Evolutionary conservation across 2,888 invertebrate genomes (phyloP).

Genomic region (Alentia gelatinosa): DNA sequence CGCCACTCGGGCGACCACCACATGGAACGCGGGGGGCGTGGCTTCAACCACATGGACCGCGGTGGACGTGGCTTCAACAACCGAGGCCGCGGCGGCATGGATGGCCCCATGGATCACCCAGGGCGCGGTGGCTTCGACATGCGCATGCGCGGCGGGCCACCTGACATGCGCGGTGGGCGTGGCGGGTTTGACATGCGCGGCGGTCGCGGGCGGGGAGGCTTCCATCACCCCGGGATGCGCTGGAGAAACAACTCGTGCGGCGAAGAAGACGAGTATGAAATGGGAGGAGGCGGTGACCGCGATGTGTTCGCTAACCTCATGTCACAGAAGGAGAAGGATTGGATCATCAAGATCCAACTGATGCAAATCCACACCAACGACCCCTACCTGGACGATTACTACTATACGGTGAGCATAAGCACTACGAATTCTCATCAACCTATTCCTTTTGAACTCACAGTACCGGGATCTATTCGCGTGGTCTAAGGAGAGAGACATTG

Average conservation of each 20-base stretch:
- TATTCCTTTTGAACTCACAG: too few relatives aligned
- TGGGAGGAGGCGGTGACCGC: slow-evolving; percentile 53
- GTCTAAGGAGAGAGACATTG: too few relatives aligned
- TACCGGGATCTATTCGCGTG: too few relatives aligned
- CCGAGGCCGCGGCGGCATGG: slow-evolving; percentile 10
- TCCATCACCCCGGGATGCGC: background rate
- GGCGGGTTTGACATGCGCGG: slow-evolving; percentile 42
- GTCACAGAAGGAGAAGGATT: slow-evolving; percentile 96
- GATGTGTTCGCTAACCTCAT: slow-evolving; percentile 91
- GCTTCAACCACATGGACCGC: slow-evolving; percentile 39
- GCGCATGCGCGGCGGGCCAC: slow-evolving; percentile 25
- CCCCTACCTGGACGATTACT: slow-evolving; percentile 98
- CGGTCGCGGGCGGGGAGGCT: slow-evolving; percentile 30
- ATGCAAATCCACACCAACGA: slow-evolving; percentile 96
- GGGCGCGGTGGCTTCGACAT: slow-evolving; percentile 28
- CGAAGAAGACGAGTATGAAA: slow-evolving; percentile 26
- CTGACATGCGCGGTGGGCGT: slow-evolving; percentile 33
- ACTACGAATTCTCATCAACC: too few relatives aligned
- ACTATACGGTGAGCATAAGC: slow-evolving; percentile 94
- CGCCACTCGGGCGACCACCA: slow-evolving; percentile 45
- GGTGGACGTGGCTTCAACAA: background rate
- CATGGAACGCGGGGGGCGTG: slow-evolving; percentile 28
- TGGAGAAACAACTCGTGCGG: background rate
- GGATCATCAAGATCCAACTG: slow-evolving; percentile 97
- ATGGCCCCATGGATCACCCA: slow-evolving; percentile 35